phyloP scores from a whole-genome alignment of 2,888 invertebrate genomes.

The Argyresthia albistria region DNA sequence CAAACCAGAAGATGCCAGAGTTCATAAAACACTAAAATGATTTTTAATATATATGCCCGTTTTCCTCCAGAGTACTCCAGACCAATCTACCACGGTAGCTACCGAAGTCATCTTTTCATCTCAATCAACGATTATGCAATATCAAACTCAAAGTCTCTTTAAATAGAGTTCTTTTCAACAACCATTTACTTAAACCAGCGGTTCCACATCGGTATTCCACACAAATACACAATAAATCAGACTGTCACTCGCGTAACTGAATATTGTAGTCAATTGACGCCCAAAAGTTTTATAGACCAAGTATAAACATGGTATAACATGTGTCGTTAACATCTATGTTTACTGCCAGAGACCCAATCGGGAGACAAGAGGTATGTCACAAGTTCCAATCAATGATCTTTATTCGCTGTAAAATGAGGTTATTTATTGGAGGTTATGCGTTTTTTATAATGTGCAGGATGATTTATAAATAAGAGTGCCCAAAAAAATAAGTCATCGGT shows the following conservation, averaged over 20 bases:
- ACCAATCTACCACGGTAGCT: too few relatives aligned
- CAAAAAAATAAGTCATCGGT: too few relatives aligned
- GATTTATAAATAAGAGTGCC: too few relatives aligned
- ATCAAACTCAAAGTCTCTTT: too few relatives aligned
- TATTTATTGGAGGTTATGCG: not conserved
- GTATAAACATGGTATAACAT: conserved; percentile 30
- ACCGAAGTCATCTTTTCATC: too few relatives aligned
- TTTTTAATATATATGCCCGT: too few relatives aligned
- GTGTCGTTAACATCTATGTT: conserved; percentile 45
- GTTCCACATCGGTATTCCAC: conserved; percentile 4
- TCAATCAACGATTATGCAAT: too few relatives aligned
- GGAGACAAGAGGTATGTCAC: conserved; percentile 28
- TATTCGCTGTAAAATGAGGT: not conserved
- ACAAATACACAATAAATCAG: not conserved
- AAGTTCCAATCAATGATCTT: conserved; percentile 34
- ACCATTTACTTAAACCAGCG: not conserved
- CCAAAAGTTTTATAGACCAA: conserved; percentile 43
- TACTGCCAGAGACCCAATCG: conserved; percentile 49
- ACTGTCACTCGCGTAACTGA: not conserved
- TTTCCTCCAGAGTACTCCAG: too few relatives aligned
- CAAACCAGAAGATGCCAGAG: too few relatives aligned
- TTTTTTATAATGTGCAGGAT: too few relatives aligned
- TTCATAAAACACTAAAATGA: too few relatives aligned
- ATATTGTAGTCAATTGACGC: conserved; percentile 37
- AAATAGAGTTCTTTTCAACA: too few relatives aligned